Percentiles rank a stretch among this genome's conserved stretches.
phyloP scores from a whole-genome alignment of 2,113 vertebrate species.

The Osmerus eperlanus region DNA sequence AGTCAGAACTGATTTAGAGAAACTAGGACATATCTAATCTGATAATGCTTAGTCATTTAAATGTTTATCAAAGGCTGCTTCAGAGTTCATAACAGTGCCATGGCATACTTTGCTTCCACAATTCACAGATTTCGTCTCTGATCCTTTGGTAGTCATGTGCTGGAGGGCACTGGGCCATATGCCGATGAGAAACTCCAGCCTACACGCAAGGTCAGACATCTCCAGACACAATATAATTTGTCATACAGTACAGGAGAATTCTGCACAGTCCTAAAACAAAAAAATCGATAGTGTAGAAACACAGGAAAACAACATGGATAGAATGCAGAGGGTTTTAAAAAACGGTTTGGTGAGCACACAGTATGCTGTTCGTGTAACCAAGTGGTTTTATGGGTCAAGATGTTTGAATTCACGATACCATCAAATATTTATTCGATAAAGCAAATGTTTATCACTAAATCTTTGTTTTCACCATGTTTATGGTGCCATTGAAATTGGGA shows the following conservation, averaged over 20 bases:
- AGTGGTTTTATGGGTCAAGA: too few species aligned
- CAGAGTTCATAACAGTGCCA: not conserved
- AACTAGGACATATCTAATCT: conserved; percentile 19
- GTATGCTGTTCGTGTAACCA: too few species aligned
- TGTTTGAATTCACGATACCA: conserved; percentile 26
- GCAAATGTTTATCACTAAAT: conserved; percentile 48
- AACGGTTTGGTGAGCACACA: too few species aligned
- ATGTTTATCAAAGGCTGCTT: conserved; percentile 17
- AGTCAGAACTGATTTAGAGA: conserved; percentile 24
- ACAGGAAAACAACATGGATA: too few species aligned
- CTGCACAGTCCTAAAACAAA: too few species aligned
- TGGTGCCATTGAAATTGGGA: conserved; percentile 17
- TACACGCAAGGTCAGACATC: too few species aligned
- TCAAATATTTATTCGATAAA: conserved; percentile 58
- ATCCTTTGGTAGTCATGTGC: not conserved
- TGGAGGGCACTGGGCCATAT: not conserved
- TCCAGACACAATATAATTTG: too few species aligned
- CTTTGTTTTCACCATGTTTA: conserved; percentile 44
- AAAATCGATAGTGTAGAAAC: too few species aligned
- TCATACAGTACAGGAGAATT: too few species aligned
- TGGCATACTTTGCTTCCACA: not conserved
- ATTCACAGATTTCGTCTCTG: not conserved
- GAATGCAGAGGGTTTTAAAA: too few species aligned
- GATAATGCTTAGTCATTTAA: conserved; percentile 31
- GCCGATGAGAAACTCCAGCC: too few species aligned